Base-by-base conservation (phyloP, 2,113 vertebrate species). In the Forbesichthys agassizii region DNA sequence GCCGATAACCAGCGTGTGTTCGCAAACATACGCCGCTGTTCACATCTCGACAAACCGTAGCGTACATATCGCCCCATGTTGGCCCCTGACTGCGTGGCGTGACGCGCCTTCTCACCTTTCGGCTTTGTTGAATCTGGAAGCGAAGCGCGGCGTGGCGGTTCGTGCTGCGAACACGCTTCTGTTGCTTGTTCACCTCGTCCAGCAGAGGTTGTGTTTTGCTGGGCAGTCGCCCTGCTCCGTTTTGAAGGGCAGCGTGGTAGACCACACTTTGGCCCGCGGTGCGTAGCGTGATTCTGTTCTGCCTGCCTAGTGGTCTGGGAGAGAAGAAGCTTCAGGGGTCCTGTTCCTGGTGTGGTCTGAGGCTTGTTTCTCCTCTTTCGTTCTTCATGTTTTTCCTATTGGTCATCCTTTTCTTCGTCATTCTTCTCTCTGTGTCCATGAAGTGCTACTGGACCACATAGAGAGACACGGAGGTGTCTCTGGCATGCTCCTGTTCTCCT, bases 291-390 rank as follows among this genome's bases (percentile, higher is more conserved):
- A 88, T 83, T 73, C 71, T 79, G 81, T 88, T 87, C 81, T 68
- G 73, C 77, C 89, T 89, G 90, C 88, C 84, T 46, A 57, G 65
- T 70, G 78, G 77, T 81, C 74, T 81, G 75, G 86, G 76, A 83
- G 76, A 83, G 77, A 86, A 90, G 76, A 61, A 80, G 83, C 84
- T 89, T 80, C 69, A 87, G 81, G 68, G 77, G 63, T 77, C 88
- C 88, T 92, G 89, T 91, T 86, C 74, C 85, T 83, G 85, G 61
- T 89, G 87, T 78, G 87, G 88, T 91, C 80, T 77, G 73, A 77
- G 71, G 68, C 14, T 55, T 54, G 48, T 57, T 27, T 14, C 13
- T 54, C n/a, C n/a, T 16, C 55, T 54, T 46, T 36, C 63, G 20
- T 14, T 53, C 27, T 27, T 27, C 27, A 27, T 27, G 27, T 47